Evolutionary conservation across 92 coral and sea anemone genomes (phyloP).

Genomic region (Phenganax subtilis): DNA sequence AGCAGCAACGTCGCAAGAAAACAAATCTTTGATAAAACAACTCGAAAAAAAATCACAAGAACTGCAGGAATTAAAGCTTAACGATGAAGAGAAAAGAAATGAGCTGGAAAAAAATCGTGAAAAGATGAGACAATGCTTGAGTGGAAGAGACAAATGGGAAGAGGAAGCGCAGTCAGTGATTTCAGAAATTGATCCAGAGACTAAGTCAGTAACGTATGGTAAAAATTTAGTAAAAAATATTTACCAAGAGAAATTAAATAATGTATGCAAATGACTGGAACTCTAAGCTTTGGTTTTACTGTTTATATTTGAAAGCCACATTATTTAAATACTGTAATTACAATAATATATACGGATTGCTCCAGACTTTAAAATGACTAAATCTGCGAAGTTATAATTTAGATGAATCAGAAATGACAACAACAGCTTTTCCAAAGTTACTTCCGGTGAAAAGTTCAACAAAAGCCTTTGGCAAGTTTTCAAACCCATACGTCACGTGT

Average conservation of each 20-base stretch:
- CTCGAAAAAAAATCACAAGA: slow-evolving; percentile 1
- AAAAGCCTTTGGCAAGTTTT: slow-evolving; percentile 45
- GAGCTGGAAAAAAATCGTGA: slow-evolving; percentile 16
- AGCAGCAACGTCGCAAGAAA: slow-evolving; percentile 5
- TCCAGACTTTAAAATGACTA: not conserved
- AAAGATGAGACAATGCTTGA: slow-evolving; percentile 20
- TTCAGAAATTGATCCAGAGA: not conserved
- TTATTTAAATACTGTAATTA: too few species aligned
- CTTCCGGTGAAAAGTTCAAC: slow-evolving; percentile 39
- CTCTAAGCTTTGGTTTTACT: too few species aligned
- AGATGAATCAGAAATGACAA: not conserved
- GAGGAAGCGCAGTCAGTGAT: slow-evolving; percentile 25
- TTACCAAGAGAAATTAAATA: slow-evolving; percentile 4
- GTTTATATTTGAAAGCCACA: too few species aligned
- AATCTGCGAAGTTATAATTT: not conserved
- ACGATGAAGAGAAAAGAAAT: slow-evolving; percentile 9
- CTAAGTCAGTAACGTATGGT: not conserved
- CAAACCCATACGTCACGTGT: slow-evolving; percentile 47
- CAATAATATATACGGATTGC: too few species aligned
- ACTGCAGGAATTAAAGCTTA: not conserved
- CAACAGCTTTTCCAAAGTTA: slow-evolving; percentile 46
- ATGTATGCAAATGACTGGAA: not conserved
- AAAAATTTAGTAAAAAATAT: not conserved
- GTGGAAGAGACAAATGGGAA: slow-evolving; percentile 30
- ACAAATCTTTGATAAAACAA: slow-evolving; percentile 10